Conservation (phyloP, 2,797 vertebrate species). For the Cynopterus sphinx region DNA sequence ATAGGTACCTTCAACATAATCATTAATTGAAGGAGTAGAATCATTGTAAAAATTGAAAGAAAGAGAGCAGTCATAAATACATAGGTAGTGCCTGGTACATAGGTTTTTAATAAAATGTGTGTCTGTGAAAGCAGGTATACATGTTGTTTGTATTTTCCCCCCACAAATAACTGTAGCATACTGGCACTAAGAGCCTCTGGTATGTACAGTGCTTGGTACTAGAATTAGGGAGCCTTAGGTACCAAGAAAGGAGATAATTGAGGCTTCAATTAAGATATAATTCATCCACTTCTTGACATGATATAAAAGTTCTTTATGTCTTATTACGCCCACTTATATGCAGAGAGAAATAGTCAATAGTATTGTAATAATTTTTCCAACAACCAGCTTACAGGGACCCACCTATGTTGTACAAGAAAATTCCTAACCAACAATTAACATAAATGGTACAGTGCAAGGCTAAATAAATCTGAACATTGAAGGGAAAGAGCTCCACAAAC, state of each 20-base stretch:
- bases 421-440: conserved; percentile 30
- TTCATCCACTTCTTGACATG: neutral
- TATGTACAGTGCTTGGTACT: neutral
- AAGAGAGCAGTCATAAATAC: neutral
- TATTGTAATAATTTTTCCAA: neutral
- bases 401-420: neutral
- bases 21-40: neutral
- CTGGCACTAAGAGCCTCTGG: neutral
- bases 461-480: neutral
- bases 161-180: neutral
- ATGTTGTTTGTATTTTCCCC: neutral
- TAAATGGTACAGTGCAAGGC: neutral
- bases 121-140: too few relatives aligned
- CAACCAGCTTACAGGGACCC: neutral
- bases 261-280: neutral
- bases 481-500: neutral
- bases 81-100: neutral
- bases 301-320: neutral
- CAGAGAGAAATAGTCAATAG: neutral
- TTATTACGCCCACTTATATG: neutral
- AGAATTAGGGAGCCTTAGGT: neutral
- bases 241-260: neutral
- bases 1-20: neutral
- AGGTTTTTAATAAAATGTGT: neutral
- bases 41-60: neutral